Evolutionary conservation across 64 coral and sea anemone genomes (phyloP), one percentile per base, ranked within the genome.

Genomic region (Montipora capricornis): DNA sequence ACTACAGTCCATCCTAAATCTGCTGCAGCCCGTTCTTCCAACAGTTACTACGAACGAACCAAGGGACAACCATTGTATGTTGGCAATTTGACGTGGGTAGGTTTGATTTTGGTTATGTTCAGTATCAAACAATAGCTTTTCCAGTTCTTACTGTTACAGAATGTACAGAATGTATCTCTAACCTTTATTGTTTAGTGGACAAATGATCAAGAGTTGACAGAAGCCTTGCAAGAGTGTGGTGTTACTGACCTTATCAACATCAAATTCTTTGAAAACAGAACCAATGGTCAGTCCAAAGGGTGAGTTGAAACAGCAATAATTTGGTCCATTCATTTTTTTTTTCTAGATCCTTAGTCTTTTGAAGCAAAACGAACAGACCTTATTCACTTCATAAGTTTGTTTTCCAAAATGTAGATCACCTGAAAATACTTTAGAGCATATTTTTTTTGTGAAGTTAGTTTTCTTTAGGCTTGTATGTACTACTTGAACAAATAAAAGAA

Each of bases 251-350:
- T 98, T 2, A 85, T 98, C 10, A 95, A 98, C 48, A 96, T 98
- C 78, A 98, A 98, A 89, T 98, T 98, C 89, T 98, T 98, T 95
- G 97, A 98, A 48, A 98, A 98, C 94, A 96, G 97, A 91, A 95
- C 94, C 16, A 98, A 98, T 94, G 97, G 97, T 2, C 97, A 98
- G 62, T 98, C 97, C 20, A 98, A 98, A 87, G 97, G 97, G 97
- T 98, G 84, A 94, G 97, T 89, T 66, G 82, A 15, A 49, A 50
- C 46, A 19, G 17, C 17, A 78, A 19, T 49, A 78, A 49, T 78
- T 8, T 78, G 15, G 19, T 14, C 4, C 5, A 49, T 4, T 7
- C 5, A 14, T 6, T 5, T 78, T 19, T 13, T 44, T 24, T 14
- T 44, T 26, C 1, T 74, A 11, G 4, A 4, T 66, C 61, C 61